Conservation (phyloP, 2,113 vertebrate genomes). For the Lota lota region DNA sequence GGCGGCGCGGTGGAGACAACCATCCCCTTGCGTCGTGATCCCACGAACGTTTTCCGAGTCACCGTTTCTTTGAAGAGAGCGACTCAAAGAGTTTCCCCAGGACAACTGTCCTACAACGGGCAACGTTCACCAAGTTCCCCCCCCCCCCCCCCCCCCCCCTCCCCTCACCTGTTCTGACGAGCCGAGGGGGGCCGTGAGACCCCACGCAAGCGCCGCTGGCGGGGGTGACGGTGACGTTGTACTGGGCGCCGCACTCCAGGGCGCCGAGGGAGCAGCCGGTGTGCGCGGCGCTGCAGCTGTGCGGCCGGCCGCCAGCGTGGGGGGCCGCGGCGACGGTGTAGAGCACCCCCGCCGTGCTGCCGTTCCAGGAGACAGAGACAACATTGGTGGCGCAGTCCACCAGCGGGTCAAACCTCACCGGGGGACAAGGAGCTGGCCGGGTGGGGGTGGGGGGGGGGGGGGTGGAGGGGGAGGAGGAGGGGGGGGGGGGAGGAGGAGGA, state of each 20-base stretch:
- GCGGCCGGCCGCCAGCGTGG: not conserved
- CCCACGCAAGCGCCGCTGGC: conserved; percentile 58
- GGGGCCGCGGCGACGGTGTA: conserved; percentile 52
- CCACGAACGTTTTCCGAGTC: no score
- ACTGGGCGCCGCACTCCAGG: conserved; percentile 62
- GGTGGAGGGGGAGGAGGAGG: not conserved
- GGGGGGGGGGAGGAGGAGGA: not conserved
- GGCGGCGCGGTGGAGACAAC: no score
- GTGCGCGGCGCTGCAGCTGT: conserved; percentile 52
- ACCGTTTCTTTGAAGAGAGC: no score
- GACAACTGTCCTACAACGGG: no score
- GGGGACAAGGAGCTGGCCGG: conserved; percentile 69
- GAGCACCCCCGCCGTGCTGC: conserved; percentile 35
- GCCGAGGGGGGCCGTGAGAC: conserved; percentile 37
- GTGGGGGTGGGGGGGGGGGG: not conserved
- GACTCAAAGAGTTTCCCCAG: no score
- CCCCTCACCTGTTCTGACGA: conserved; percentile 61
- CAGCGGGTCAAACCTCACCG: conserved; percentile 15
- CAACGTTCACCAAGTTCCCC: no score
- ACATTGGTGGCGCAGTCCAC: conserved; percentile 59
- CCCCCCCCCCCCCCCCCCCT: no score
- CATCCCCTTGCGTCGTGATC: no score
- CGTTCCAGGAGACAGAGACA: conserved; percentile 59
- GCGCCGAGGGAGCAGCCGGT: conserved; percentile 46
- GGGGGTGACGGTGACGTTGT: conserved; percentile 65